Evolutionary conservation across 2,888 invertebrate species (phyloP).

Genomic region (Aelia acuminata): DNA sequence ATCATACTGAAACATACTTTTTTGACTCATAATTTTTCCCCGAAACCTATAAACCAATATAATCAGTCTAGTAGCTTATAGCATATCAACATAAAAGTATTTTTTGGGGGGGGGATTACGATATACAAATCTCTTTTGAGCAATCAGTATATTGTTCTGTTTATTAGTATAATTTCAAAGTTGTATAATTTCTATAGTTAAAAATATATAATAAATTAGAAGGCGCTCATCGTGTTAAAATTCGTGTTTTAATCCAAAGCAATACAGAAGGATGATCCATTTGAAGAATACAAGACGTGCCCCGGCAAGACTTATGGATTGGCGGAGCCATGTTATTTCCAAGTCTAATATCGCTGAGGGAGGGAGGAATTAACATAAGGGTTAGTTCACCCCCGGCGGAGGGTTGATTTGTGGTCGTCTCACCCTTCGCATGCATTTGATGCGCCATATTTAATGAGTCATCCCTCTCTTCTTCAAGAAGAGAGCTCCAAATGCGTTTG

Average conservation of each 20-base stretch:
- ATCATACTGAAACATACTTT: too few relatives aligned
- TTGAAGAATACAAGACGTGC: slow-evolving; percentile 21
- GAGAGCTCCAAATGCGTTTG: slow-evolving; percentile 24
- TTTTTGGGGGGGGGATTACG: too few relatives aligned
- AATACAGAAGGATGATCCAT: not conserved
- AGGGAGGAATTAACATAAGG: slow-evolving; percentile 41
- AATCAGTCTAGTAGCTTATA: too few relatives aligned
- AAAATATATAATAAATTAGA: too few relatives aligned
- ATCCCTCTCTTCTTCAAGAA: slow-evolving; percentile 14
- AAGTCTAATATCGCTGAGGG: slow-evolving; percentile 25
- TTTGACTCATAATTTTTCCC: too few relatives aligned
- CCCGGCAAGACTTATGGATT: slow-evolving; percentile 29
- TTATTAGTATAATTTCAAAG: too few relatives aligned
- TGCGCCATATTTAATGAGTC: slow-evolving; percentile 50
- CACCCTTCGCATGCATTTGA: slow-evolving; percentile 34
- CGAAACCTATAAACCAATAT: too few relatives aligned
- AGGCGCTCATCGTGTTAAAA: too few relatives aligned
- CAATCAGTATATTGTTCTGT: too few relatives aligned
- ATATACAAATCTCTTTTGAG: too few relatives aligned
- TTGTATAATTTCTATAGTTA: too few relatives aligned
- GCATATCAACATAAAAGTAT: too few relatives aligned
- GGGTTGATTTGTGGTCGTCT: slow-evolving; percentile 38
- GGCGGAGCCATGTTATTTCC: slow-evolving; percentile 22
- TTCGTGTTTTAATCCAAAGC: not conserved
- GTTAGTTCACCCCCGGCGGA: slow-evolving; percentile 2